These are phyloP conservation scores for Stegastes partitus DNA, from an alignment of 2,113 vertebrate species.

Conservation along the genomic window DNA sequence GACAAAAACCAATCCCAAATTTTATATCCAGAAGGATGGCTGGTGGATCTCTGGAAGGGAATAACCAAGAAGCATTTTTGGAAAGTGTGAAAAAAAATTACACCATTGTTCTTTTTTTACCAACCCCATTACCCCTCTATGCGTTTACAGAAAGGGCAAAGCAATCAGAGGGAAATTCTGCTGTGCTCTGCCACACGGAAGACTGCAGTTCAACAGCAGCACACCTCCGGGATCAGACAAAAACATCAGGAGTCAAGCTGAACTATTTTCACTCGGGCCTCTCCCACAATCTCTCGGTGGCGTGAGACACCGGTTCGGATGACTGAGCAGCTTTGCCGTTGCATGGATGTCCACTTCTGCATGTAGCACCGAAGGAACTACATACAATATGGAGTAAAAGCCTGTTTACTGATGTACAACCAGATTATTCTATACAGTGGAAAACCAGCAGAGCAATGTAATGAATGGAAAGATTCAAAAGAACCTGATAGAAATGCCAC, in stretches of 20 bases:
- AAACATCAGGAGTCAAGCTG: conserved; percentile 32
- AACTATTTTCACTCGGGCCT: conserved; percentile 26
- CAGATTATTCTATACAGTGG: conserved; percentile 5
- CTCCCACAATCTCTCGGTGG: not conserved
- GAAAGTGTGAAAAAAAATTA: not conserved
- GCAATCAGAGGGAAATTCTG: conserved; percentile 33
- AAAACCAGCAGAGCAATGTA: conserved; percentile 7
- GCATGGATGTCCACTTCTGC: not conserved
- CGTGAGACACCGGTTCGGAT: not conserved
- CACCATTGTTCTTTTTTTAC: conserved; percentile 20
- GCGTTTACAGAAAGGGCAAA: conserved; percentile 56
- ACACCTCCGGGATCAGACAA: conserved; percentile 12
- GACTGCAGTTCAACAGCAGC: conserved; percentile 20
- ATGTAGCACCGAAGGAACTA: not conserved
- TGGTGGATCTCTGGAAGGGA: too few species aligned
- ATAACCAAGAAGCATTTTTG: too few species aligned
- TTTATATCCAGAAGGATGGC: not conserved
- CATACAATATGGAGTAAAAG: conserved; percentile 4
- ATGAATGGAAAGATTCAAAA: conserved; percentile 23
- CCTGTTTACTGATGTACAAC: conserved; percentile 29
- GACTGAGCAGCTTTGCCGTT: conserved; percentile 3
- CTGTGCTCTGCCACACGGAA: conserved; percentile 47
- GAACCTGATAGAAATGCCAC: conserved; percentile 23
- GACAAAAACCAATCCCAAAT: not conserved
- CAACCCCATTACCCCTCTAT: conserved; percentile 11